Evolutionary conservation across 2,797 vertebrate genomes (phyloP).

Genomic region (Sebastes itinus): DNA sequence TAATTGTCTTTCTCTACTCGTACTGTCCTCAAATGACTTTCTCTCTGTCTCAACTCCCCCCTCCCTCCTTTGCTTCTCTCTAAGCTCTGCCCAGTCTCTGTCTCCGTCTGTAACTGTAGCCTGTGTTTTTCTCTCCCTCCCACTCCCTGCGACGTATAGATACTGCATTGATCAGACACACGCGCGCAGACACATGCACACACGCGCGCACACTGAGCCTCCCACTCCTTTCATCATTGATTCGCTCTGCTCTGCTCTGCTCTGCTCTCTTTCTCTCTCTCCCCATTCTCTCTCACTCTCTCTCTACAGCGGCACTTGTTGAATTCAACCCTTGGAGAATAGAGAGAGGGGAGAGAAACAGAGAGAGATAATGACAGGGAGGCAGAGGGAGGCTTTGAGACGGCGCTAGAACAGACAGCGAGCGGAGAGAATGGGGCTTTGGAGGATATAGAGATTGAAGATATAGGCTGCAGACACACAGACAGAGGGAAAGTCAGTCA

Average conservation of each 20-base stretch:
- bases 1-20: slow-evolving; percentile 82
- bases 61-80: slow-evolving; percentile 57
- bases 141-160: slow-evolving; percentile 86
- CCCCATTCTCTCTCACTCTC: slow-evolving; percentile 37
- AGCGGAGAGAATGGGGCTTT: slow-evolving; percentile 72
- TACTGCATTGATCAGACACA: slow-evolving; percentile 85
- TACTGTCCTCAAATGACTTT: slow-evolving; percentile 85
- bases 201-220: slow-evolving; percentile 62
- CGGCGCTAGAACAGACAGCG: slow-evolving; percentile 63
- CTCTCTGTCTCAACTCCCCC: slow-evolving; percentile 76
- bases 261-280: not conserved
- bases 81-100: slow-evolving; percentile 77
- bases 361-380: slow-evolving; percentile 78
- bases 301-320: slow-evolving; percentile 83
- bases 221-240: slow-evolving; percentile 82
- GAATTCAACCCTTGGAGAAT: slow-evolving; percentile 79
- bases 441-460: slow-evolving; percentile 67
- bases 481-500: slow-evolving; percentile 57
- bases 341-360: slow-evolving; percentile 63
- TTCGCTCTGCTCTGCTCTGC: slow-evolving; percentile 69
- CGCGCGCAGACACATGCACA: slow-evolving; percentile 67
- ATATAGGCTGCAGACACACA: slow-evolving; percentile 48
- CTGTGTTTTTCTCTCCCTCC: slow-evolving; percentile 82
- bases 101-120: slow-evolving; percentile 85
- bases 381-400: slow-evolving; percentile 74